A percentile compares a stretch with the other conserved stretches of the same genome.
Conservation (phyloP, 2,888 invertebrate genomes). For the Antheraea yamamai region DNA sequence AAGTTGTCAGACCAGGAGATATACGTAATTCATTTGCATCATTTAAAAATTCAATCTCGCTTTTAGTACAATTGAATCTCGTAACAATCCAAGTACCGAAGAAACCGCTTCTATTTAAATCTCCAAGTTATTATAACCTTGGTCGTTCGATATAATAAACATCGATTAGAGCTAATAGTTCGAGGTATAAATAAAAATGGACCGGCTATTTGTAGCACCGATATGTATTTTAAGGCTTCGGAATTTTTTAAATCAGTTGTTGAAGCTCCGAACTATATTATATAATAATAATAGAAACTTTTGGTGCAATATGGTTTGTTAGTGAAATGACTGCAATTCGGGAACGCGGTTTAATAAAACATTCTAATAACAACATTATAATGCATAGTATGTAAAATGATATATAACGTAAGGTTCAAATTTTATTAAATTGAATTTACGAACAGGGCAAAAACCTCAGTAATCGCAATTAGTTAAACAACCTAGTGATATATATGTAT, state of each 20-base stretch:
- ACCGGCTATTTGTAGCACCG: conserved; percentile 19
- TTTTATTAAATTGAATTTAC: no score
- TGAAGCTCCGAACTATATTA: not conserved
- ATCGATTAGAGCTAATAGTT: conserved; percentile 14
- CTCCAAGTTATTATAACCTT: conserved; percentile 23
- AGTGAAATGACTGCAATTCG: no score
- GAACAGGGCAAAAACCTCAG: no score
- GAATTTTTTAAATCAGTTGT: conserved; percentile 7
- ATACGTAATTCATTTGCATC: no score
- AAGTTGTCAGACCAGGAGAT: no score
- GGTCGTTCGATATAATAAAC: conserved; percentile 21
- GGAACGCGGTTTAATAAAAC: no score
- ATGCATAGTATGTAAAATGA: no score
- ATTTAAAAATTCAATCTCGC: not conserved
- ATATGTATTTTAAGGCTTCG: conserved; percentile 18
- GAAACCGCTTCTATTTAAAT: conserved; percentile 13
- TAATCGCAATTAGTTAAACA: no score
- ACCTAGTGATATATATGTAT: no score
- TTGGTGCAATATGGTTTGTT: no score
- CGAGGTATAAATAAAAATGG: conserved; percentile 16
- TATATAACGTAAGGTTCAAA: no score
- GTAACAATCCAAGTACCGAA: not conserved
- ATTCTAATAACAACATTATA: no score
- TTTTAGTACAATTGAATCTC: not conserved
- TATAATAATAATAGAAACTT: not conserved